These are phyloP conservation scores for Antrozous pallidus DNA, from an alignment of 2,797 vertebrate genomes.

Conservation along the genomic window DNA sequence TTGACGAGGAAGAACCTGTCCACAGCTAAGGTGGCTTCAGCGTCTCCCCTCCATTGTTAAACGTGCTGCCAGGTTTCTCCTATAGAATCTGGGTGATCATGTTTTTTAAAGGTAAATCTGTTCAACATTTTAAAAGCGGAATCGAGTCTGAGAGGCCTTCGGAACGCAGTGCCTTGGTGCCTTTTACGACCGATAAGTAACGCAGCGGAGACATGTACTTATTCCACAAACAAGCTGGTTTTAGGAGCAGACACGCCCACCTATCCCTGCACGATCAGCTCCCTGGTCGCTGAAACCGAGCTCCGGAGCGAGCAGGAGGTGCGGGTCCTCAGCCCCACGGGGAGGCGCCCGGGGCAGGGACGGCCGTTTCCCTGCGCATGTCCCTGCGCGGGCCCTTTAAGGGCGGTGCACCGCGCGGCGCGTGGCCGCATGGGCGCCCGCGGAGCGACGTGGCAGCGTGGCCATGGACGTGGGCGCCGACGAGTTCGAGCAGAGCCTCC, in stretches of 20 bases:
- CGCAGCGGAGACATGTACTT: neutral
- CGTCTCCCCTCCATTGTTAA: neutral
- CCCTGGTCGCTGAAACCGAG: neutral
- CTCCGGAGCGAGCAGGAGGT: neutral
- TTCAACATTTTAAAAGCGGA: neutral
- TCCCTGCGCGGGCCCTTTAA: neutral
- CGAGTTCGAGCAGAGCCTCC: constrained; percentile 65
- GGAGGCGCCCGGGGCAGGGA: too few relatives aligned
- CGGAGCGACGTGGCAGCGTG: neutral
- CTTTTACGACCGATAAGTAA: neutral
- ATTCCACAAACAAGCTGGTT: too few relatives aligned
- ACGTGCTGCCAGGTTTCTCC: neutral
- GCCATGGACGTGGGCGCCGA: constrained; percentile 76
- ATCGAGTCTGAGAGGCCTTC: neutral
- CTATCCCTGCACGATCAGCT: neutral
- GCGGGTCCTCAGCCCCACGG: rapidly evolving
- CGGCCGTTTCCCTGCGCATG: neutral
- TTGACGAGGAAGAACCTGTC: neutral
- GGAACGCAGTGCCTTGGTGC: neutral
- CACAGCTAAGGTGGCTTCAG: neutral
- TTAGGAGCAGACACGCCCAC: neutral
- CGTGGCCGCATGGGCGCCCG: neutral
- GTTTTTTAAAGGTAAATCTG: neutral
- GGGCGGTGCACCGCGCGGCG: neutral
- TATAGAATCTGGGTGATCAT: neutral